These are phyloP conservation scores for Zapus hudsonius DNA, from an alignment of 2,113 vertebrate genomes.

Conservation along the genomic window DNA sequence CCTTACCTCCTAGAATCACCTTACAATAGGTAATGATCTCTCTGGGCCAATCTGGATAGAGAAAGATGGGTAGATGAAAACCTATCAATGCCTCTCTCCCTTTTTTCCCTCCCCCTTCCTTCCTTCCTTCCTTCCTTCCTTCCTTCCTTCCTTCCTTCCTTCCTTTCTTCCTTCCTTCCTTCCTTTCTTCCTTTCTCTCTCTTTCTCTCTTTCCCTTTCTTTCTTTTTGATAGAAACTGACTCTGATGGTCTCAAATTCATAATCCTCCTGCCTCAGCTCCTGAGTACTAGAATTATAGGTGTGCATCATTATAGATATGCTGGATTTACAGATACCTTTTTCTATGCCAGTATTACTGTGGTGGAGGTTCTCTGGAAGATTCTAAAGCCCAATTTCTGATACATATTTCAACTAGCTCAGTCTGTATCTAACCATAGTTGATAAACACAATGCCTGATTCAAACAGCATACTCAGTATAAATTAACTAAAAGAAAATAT, in stretches of 20 bases:
- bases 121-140: too few relatives aligned
- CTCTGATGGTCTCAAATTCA: neutral
- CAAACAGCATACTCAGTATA: neutral
- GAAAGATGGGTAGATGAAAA: neutral
- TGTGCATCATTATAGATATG: neutral
- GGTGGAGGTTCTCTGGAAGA: conserved; percentile 36
- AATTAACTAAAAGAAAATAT: neutral
- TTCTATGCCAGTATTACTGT: neutral
- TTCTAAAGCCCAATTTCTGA: conserved; percentile 40
- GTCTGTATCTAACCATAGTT: neutral
- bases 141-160: neutral
- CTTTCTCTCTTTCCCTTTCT: neutral
- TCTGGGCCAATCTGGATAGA: neutral
- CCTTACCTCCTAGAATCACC: neutral
- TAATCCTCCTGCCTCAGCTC: neutral
- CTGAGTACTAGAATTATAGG: neutral
- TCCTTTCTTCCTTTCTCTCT: neutral
- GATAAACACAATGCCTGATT: neutral
- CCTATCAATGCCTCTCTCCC: neutral
- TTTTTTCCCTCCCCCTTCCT: neutral
- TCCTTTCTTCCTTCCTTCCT: accelerated
- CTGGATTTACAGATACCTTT: neutral
- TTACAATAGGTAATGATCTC: neutral
- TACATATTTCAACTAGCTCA: conserved; percentile 7
- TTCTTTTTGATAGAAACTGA: neutral